Evolutionary conservation across 2,888 invertebrate species (phyloP), one percentile per base, ranked within the genome.

Genomic region (Salpingus planirostris): DNA sequence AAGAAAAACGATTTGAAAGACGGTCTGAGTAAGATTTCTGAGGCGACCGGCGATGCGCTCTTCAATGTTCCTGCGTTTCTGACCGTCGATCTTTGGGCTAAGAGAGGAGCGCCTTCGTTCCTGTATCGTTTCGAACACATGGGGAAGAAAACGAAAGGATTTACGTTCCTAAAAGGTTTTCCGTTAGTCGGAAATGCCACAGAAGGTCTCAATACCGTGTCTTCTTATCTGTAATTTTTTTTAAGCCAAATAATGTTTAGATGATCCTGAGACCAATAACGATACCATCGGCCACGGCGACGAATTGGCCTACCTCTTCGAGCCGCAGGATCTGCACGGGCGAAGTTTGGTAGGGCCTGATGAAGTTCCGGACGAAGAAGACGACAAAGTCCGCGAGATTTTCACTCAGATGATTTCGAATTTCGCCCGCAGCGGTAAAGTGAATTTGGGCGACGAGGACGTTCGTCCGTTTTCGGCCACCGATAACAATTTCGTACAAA

Each of bases 51-150:
- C 13, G 85, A 86, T 54, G 81, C 81, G 0, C 57, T 86, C 11
- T 86, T 84, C 54, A 85, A 84, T 54, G 71, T 80, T 29, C 86
- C 86, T 1, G 82, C 82, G 1, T 80, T 78, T 54, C 63, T 82
- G 27, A 80, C 78, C 3, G 78, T 77, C 0, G 68, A 76, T 40
- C 67, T 74, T n/a, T 86, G 86, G 86, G 57, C 67, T 0, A 74
- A 76, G 37, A 61, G 67, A 26, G 64, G 68, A 1, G 73, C 76
- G 0, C 71, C 77, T 0, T 73, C 82, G 0, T 84, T 69, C 54
- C 67, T 86, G 30, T 86, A 85, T 58, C 78, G 80, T 52, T 86
- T 86, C 54, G 84, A 86, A 46, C 77, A 84, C 46, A 63, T 68
- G 5, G 78, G 80, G 1, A 74, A 74, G 43, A 67, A 70, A 12